Base-by-base conservation (phyloP, 2,888 invertebrate species). In the Resseliella maxima region DNA sequence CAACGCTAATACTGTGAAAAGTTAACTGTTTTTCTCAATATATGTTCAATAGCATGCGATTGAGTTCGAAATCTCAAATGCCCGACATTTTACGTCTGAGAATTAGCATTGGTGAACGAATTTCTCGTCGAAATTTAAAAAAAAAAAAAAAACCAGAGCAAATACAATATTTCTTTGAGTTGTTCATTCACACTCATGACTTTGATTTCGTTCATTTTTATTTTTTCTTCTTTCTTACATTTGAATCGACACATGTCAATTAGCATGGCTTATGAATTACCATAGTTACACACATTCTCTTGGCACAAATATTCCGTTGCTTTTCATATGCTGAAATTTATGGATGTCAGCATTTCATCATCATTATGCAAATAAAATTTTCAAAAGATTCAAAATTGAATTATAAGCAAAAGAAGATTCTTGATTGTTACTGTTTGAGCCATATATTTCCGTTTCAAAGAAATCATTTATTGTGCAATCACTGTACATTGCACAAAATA, bases 311-410 rank as follows among this genome's bases (percentile, higher is more conserved):
- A 35, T 72, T 3, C 72, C 72, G 72, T 72, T 72, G 2, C 72
- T 12, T 72, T 35, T 72, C 31, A 24, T 72, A 0, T 72, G 27
- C 50, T 59, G 1, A 1, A 0, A 24, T 24, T 8, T 41, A 41
- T 41, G 10, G 31, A 35, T 72, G 15, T 72, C 72, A 31, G 15
- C 72, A 72, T 72, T 72, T 72, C 72, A 72, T 72, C 15, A 72
- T 72, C 31, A 59, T 72, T 72, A 72, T 72, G 72, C 72, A 72
- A 72, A 72, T 31, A 72, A 3, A 12, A 18, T 27, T 15, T 72
- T 72, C 31, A 35, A 27, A 59, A 59, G 59, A 59, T 59, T 59
- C 59, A 59, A n/a, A 72, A 72, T 72, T 72, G 72, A 72, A 72
- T 72, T 72, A 31, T 8, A 50, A 50, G 2, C 31, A 72, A 35